Conservation (phyloP, 2,113 vertebrate species). For the Chlamydotis undulata region DNA sequence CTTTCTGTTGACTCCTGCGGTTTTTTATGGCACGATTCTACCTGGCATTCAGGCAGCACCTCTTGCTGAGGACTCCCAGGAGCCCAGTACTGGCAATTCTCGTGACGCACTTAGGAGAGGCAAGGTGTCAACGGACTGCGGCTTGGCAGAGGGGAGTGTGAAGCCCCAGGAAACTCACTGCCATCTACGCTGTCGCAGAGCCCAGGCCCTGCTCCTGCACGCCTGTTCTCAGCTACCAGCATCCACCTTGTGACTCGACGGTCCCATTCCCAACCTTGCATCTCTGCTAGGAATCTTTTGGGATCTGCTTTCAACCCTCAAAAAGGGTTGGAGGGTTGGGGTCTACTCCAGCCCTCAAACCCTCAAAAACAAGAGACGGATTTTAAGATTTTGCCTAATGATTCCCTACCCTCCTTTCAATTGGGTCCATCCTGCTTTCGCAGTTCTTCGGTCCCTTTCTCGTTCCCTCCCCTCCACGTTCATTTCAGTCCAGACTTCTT, state of each 20-base stretch:
- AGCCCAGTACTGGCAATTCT: rapidly evolving
- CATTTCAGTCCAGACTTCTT: background rate
- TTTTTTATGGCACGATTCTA: background rate
- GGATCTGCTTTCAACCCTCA: background rate
- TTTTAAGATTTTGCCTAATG: background rate
- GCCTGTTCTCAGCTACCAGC: background rate
- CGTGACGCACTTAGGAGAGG: background rate
- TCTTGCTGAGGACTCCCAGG: background rate
- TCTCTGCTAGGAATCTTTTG: background rate
- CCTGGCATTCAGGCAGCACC: background rate
- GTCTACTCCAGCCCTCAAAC: background rate
- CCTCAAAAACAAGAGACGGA: background rate
- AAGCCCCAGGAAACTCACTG: background rate
- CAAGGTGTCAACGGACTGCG: rapidly evolving
- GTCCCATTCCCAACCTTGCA: background rate
- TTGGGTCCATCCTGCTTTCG: background rate
- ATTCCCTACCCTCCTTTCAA: background rate
- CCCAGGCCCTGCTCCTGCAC: background rate
- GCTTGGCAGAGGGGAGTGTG: background rate
- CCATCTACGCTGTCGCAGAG: rapidly evolving
- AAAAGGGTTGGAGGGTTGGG: rapidly evolving
- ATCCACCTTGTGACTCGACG: background rate
- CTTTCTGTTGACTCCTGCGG: background rate
- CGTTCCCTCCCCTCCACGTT: background rate
- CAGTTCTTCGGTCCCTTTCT: background rate